Conservation (phyloP, 2,797 vertebrate genomes). For the Silurus aristotelis region DNA sequence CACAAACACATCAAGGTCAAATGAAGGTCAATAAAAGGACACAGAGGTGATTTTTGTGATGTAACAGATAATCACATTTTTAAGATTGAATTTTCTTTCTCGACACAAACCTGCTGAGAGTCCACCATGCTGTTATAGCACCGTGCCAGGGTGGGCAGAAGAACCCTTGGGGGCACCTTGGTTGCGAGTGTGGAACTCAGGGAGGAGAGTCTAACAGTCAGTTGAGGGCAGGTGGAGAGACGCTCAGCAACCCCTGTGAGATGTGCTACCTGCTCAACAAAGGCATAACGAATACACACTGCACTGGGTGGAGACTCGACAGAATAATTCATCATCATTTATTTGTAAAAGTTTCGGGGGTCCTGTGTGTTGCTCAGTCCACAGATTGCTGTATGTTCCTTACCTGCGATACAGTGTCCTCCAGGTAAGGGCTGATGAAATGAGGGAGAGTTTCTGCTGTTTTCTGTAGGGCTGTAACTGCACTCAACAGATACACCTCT, state of each 20-base stretch:
- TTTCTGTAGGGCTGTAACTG: slow-evolving; percentile 85
- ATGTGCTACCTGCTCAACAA: slow-evolving; percentile 75
- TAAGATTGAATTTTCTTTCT: background rate
- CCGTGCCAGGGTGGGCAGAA: slow-evolving; percentile 80
- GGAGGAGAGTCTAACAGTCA: slow-evolving; percentile 73
- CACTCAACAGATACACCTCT: slow-evolving; percentile 89
- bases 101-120: slow-evolving; percentile 70
- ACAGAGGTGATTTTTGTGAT: too few species aligned
- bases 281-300: background rate
- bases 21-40: too few species aligned
- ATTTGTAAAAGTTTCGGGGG: too few species aligned
- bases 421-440: slow-evolving; percentile 93
- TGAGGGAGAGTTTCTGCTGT: slow-evolving; percentile 84
- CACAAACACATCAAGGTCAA: too few species aligned
- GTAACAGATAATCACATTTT: background rate
- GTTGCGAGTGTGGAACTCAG: slow-evolving; percentile 83
- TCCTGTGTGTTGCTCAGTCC: background rate
- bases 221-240: slow-evolving; percentile 76
- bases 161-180: slow-evolving; percentile 82
- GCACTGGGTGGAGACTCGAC: background rate
- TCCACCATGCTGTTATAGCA: slow-evolving; percentile 78
- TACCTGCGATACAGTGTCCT: slow-evolving; percentile 79
- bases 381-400: background rate
- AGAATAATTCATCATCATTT: background rate
- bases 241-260: slow-evolving; percentile 75